A percentile compares a stretch with the other conserved stretches of the same genome.
phyloP scores from a whole-genome alignment of 1,140 invertebrate species.

The Melipona quadrifasciata region DNA sequence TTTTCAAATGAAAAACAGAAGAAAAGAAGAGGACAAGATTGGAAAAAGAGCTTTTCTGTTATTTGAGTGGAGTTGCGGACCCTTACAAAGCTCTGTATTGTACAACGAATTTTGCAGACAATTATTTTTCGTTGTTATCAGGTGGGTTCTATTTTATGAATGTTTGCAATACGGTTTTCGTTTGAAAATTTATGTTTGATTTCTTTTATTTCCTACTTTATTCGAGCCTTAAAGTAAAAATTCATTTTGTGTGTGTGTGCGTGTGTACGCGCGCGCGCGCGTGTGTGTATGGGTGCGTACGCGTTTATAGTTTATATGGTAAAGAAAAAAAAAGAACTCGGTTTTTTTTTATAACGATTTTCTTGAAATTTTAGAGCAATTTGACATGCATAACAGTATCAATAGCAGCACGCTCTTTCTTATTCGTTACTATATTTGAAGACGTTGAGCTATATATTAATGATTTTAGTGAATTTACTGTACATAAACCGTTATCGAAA shows the following conservation, averaged over 20 bases:
- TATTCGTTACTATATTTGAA: background rate
- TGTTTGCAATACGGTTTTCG: background rate
- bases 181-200: background rate
- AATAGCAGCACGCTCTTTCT: background rate
- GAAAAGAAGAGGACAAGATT: background rate
- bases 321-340: background rate
- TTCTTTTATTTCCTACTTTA: background rate
- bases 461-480: background rate
- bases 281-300: background rate
- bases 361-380: background rate
- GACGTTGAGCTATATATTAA: background rate
- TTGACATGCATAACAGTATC: background rate
- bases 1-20: background rate
- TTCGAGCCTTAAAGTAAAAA: background rate
- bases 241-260: background rate
- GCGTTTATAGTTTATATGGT: background rate
- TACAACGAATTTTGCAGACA: background rate
- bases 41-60: background rate
- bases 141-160: background rate
- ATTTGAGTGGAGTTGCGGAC: background rate
- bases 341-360: background rate
- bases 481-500: background rate
- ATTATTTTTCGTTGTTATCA: background rate
- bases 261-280: too few species aligned
- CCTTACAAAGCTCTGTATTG: background rate